Evolutionary conservation across 2,797 vertebrate genomes (phyloP), one percentile per base, ranked within the genome.

Genomic region (Pitangus sulphuratus): DNA sequence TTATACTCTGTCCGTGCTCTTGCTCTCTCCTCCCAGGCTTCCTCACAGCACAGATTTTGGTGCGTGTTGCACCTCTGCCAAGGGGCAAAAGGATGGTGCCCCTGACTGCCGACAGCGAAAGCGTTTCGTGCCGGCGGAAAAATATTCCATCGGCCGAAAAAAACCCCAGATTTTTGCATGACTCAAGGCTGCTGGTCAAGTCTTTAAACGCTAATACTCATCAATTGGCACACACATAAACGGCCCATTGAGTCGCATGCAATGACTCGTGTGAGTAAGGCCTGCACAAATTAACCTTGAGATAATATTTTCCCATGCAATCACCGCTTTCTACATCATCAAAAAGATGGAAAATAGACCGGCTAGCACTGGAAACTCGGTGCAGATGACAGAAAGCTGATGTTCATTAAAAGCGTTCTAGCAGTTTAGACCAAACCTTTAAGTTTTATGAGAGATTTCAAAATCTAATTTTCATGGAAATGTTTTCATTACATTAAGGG

Each of bases 221-320:
- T 84, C 87, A 72, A 30, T 2, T 91, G 90, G 94, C 85, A 81
- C 40, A 69, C 26, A 22, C 21, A 82, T 84, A 94, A 96, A 83
- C 17, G 2, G 62, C 2, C 85, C 74, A 56, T 70, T 95, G 94
- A 96, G 47, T 37, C 1, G 18, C 80, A 90, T 6, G 92, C 88
- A 60, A 26, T 28, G 62, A 91, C 65, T 89, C 15, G 50, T 78
- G 74, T 68, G 90, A 95, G 84, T 60, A 93, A 95, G 76, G 61
- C 72, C 12, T 72, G 81, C 74, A 78, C 79, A 92, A 93, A 96
- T 93, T 91, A 87, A 85, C 86, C 92, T 66, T 96, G 87, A 94
- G 92, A 96, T 97, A 95, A 93, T 95, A 95, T 94, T 95, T 96
- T 96, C 93, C 95, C 95, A 93, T 94, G 93, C 82, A 9, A 91